Evolutionary conservation across 2,888 invertebrate species (phyloP), one percentile per base, ranked within the genome.

Genomic region (Rotaria magnacalcarata): DNA sequence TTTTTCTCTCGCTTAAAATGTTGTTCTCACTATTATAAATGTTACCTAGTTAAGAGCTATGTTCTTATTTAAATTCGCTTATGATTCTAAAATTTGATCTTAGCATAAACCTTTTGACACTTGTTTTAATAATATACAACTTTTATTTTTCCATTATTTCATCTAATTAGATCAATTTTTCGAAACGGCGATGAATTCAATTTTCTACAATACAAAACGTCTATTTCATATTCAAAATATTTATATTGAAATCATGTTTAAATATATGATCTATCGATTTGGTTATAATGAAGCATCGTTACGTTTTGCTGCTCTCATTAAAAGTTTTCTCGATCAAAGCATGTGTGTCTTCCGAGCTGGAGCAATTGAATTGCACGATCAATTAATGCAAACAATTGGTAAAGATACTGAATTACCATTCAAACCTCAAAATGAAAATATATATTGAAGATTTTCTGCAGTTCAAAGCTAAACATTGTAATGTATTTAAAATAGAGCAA

Each of bases 221-320:
- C 27, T 67, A 67, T 34, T 67, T n/a, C 14, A 6, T 34, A 67
- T 67, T 67, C 67, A 67, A 34, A 67, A 67, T 67, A 34, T 34
- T 3, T 67, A 67, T 67, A 16, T 34, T 16, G 67, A 67, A 67
- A 34, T 67, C 1, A 27, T 67, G n/a, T 67, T 67, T 67, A 67
- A 67, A 67, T 67, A 67, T 67, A 27, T 67, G 67, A 34, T 67
- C 5, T 34, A n/a, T 67, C 67, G 67, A n/a, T 67, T n/a, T 67
- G 67, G 67, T 67, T 67, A 67, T 34, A 27, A 67, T 16, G 16
- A 27, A 16, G 67, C 67, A 34, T 67, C 67, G 16, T 67, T 67
- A 34, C 67, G 67, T 27, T 67, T 67, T 67, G 67, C 67, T 27
- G 34, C n/a, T 67, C 27, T 67, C 2, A 27, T 67, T n/a, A 67